These are phyloP conservation scores for Periparus ater DNA, from an alignment of 2,797 vertebrate genomes.

Conservation along the genomic window DNA sequence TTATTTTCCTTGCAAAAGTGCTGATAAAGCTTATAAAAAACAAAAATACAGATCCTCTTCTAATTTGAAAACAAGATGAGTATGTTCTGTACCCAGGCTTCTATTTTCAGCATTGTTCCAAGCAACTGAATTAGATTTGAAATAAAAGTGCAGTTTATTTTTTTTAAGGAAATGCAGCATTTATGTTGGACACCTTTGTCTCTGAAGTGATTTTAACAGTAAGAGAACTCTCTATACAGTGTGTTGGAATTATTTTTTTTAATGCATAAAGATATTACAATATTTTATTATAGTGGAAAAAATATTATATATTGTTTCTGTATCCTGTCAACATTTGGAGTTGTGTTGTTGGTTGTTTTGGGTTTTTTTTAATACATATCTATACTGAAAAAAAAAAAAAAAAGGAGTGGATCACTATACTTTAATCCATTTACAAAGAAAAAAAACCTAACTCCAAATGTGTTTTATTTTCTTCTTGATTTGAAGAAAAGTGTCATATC, in stretches of 20 bases:
- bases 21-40: conserved; percentile 34
- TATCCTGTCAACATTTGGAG: not conserved
- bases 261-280: not conserved
- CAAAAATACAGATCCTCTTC: not conserved
- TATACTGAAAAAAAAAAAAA: not conserved
- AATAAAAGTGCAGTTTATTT: not conserved
- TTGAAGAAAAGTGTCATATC: not conserved
- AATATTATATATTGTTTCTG: not conserved
- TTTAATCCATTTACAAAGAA: not conserved
- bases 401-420: not conserved
- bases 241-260: not conserved
- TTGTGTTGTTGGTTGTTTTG: not conserved
- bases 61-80: conserved; percentile 3
- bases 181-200: not conserved
- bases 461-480: not conserved
- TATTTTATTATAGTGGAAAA: not conserved
- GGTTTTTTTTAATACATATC: accelerated
- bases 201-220: not conserved
- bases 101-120: not conserved
- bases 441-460: not conserved
- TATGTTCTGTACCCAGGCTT: not conserved
- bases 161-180: not conserved
- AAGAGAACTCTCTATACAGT: not conserved
- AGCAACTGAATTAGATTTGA: not conserved
- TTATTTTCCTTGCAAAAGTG: conserved; percentile 24